These are phyloP conservation scores for Epizoanthus fatuus DNA, from an alignment of 92 coral and sea anemone genomes.

Conservation along the genomic window DNA sequence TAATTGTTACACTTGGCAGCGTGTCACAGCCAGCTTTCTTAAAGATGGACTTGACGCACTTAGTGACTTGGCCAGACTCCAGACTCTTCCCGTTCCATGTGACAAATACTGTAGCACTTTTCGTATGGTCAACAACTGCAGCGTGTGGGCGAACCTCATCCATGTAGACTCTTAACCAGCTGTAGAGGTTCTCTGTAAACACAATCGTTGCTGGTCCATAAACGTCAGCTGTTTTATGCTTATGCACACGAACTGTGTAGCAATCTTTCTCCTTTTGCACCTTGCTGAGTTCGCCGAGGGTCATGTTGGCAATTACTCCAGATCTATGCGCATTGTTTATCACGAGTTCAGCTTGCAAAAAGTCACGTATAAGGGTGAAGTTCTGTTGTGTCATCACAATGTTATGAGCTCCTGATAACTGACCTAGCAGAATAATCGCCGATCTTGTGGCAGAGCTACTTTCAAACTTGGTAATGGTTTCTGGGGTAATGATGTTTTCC, in stretches of 20 bases:
- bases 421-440: constrained; percentile 6
- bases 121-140: not conserved
- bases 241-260: not conserved
- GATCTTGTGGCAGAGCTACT: constrained; percentile 14
- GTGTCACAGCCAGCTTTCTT: constrained; percentile 1
- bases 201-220: constrained; percentile 17
- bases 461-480: not conserved
- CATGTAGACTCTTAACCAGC: not conserved
- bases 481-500: not conserved
- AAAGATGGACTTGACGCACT: constrained; percentile 14
- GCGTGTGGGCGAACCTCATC: constrained; percentile 5
- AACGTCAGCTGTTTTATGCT: constrained; percentile 30
- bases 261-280: not conserved
- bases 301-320: constrained; percentile 19
- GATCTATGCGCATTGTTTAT: constrained; percentile 29
- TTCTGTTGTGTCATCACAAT: constrained; percentile 6
- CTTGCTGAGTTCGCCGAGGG: not conserved
- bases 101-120: not conserved
- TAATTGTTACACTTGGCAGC: not conserved
- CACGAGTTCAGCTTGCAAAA: constrained; percentile 8
- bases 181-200: not conserved
- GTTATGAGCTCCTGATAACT: constrained; percentile 21
- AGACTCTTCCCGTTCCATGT: constrained; percentile 26
- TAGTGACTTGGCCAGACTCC: constrained; percentile 17
- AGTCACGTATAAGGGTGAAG: constrained; percentile 28